Base-by-base conservation (phyloP, 1,140 invertebrate species). In the Lepidotrigona ventralis region DNA sequence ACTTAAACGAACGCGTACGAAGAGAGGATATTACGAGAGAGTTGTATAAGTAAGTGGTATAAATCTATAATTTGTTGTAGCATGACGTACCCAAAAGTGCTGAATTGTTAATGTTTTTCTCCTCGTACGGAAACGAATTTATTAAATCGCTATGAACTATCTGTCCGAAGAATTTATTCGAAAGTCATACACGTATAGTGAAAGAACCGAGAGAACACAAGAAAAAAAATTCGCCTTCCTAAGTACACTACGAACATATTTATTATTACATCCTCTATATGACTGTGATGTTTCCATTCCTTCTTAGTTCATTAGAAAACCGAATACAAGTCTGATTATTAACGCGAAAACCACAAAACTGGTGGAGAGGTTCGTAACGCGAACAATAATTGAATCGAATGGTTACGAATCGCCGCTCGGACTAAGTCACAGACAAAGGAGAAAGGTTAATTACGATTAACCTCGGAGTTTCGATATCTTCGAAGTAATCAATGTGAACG, bases 221-320 rank as follows among this genome's bases (percentile, higher is more conserved):
- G 33, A 33, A 33, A 33, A 26, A 76, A 54, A 71, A 83, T 81
- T 83, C 73, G 80, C 88, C 82, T 89, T 86, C 80, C 71, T 74
- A 72, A 64, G 86, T 85, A 84, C 80, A 68, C 69, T 79, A 86
- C 77, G 51, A 72, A 58, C 69, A 71, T 83, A 87, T 81, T 86
- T 87, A 84, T 85, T 84, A 88, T 78, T 86, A 72, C 85, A 84
- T 86, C 85, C 88, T 87, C 84, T 88, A 81, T 83, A 88, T 80
- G 87, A 90, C 90, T 91, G 90, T 91, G 90, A 91, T 91, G 90
- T 90, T 89, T 83, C 84, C 81, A 78, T 84, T 89, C 86, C 88
- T 83, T 86, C 84, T 88, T 87, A 85, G 81, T 85, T 87, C 19
- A 84, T 76, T 84, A 87, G 72, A 77, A n/a, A 81, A 66, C 87